Evolutionary conservation across 1,140 invertebrate genomes (phyloP), one percentile per base, ranked within the genome.

Genomic region (Parasteatoda tepidariorum): DNA sequence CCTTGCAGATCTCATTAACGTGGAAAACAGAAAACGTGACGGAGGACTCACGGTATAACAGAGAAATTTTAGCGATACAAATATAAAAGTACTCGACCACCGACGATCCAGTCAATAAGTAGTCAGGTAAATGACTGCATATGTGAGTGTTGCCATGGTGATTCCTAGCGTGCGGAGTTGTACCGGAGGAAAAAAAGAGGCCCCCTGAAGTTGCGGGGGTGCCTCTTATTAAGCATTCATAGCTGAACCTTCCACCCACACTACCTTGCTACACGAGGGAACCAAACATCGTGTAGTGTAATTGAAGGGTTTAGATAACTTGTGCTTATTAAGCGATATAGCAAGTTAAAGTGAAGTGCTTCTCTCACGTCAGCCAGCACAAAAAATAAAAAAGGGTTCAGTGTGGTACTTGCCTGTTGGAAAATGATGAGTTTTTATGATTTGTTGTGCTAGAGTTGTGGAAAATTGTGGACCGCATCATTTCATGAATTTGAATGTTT

Each of bases 151-250:
- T 48, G 61, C 55, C 61, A 78, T 78, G 61, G 74, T 24, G 41
- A 78, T 38, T 2, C 30, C 33, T 78, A n/a, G 59, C 62, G 74
- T 78, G 74, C 61, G n/a, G 30, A 33, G 70, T 54, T 38, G 22
- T 48, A 4, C 33, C 13, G 61, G 38, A 55, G 74, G 38, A 61
- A 74, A 74, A 57, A n/a, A n/a, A n/a, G n/a, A n/a, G 57, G 54
- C 31, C 71, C 71, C 38, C 55, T 30, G 30, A 38, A 48, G 34
- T 9, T 34, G 18, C 38, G 61, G 74, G 59, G 62, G 62, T 66
- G 74, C 55, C 38, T 30, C 73, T 78, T 55, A 66, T 78, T 78
- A 78, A 78, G 55, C 62, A 78, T 78, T 78, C 74, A 78, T 78
- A 66, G 74, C 48, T 30, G 61, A 74, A n/a, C 57, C 55, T 68